Evolutionary conservation across 2,888 invertebrate genomes (phyloP), one percentile per base, ranked within the genome.

Genomic region (Perdita meconis): DNA sequence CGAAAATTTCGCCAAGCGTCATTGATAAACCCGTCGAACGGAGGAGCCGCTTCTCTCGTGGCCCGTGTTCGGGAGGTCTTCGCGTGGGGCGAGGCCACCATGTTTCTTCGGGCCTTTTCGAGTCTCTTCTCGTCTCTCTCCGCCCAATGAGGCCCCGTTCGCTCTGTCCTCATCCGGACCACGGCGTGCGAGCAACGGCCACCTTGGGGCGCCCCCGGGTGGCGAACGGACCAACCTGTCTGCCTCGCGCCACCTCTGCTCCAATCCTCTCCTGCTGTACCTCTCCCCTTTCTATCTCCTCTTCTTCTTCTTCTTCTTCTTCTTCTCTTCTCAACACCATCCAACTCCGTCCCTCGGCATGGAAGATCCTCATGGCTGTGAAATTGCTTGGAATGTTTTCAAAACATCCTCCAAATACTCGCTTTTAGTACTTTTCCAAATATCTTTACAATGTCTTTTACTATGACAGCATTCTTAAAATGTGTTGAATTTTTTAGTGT

Each of bases 21-120:
- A 64, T 67, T 65, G 74, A 75, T 72, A 75, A 75, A 65, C 74
- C 59, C 65, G 72, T 78, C 75, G 76, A 74, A 69, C 64, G 38
- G 36, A 74, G 60, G 64, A 71, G 81, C 59, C 50, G 42, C 55
- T 82, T 78, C 70, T 79, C 69, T 73, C 63, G 77, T 57, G 59
- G 71, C 77, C 76, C 77, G 79, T 86, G 85, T 86, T 90, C 90
- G 91, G 85, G 91, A 91, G 91, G 91, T 90, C 89, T 91, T 91
- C 90, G 91, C 91, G 91, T 91, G 91, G 91, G 91, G 91, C 91
- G 91, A 91, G 91, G 91, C 91, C 91, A 91, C 91, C 91, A 90
- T 91, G 91, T 91, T 91, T 84, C 89, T 88, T 82, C 79, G 66
- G 77, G 75, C 56, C 82, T 80, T 72, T 66, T 73, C 71, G 82